Base-by-base conservation (phyloP, 2,797 vertebrate genomes). In the Enteromius thamalakanensis region DNA sequence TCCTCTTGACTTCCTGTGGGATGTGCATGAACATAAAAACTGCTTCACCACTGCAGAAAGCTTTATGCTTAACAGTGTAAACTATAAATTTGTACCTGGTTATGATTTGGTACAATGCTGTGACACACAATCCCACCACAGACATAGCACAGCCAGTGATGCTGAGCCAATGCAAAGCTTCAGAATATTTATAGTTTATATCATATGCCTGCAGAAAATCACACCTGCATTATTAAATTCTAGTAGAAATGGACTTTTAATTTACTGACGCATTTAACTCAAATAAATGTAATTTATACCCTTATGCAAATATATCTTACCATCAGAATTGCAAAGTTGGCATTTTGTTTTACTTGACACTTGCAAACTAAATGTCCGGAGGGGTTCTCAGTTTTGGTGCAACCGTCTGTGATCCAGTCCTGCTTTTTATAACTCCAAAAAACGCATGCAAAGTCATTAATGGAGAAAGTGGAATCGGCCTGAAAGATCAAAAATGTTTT, bases 271-370 rank as follows among this genome's bases (percentile, higher is more conserved):
- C 10, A 74, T 53, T 58, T 17, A 40, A 58, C 3, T 23, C 12
- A 58, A 23, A 58, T 40, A 17, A 69, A 23, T n/a, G 17, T 6
- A 11, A n/a, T 65, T 67, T 29, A 55, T 2, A 79, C 26, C 2
- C 8, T 10, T 4, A 12, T 34, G 26, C 7, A n/a, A 58, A 74
- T 29, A 40, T 71, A 4, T 26, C 88, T 91, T 91, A 94, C 94
- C 93, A 94, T 93, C 62, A 96, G 90, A 49, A 94, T 85, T 21
- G 93, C 93, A 55, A 96, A 96, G 88, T 94, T 94, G 47, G 92
- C 93, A 0, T 88, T 9, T 21, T 19, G 0, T 4, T 0, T 0
- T 1, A 0, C 12, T 15, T 93, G 91, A 80, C 94, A 96, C 11
- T 0, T 80, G 82, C 95, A 96, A 14, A 1, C 55, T 8, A 94